These are phyloP conservation scores for Trichogramma pretiosum DNA, from an alignment of 1,140 invertebrate species.

Conservation along the genomic window DNA sequence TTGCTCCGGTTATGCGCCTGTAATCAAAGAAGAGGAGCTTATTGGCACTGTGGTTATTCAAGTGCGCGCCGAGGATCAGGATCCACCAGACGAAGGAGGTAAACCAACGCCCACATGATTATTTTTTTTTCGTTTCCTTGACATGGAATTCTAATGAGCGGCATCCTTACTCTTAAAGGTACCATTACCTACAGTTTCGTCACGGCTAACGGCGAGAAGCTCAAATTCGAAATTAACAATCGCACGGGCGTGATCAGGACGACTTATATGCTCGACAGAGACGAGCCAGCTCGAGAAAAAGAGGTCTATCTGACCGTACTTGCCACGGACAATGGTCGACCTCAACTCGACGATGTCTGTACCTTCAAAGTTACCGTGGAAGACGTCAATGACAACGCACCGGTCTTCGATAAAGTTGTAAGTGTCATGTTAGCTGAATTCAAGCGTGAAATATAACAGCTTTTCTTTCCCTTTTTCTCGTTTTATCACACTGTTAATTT, in stretches of 20 bases:
- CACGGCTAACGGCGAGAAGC: slow-evolving; percentile 59
- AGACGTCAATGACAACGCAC: slow-evolving; percentile 81
- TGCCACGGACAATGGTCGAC: slow-evolving; percentile 77
- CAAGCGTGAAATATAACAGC: too few species aligned
- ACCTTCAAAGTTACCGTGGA: slow-evolving; percentile 77
- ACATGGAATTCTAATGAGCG: too few species aligned
- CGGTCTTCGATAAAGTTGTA: slow-evolving; percentile 76
- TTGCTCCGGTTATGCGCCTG: slow-evolving; percentile 59
- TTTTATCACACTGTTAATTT: too few species aligned
- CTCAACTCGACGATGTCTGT: slow-evolving; percentile 75
- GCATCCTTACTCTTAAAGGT: slow-evolving; percentile 23
- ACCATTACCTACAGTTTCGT: slow-evolving; percentile 74
- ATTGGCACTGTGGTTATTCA: slow-evolving; percentile 54
- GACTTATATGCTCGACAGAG: slow-evolving; percentile 68
- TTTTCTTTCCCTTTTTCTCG: too few species aligned
- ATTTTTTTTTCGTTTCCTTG: too few species aligned
- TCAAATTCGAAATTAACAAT: slow-evolving; percentile 70
- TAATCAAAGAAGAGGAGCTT: slow-evolving; percentile 58
- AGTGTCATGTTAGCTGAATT: slow-evolving; percentile 17
- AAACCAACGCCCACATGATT: too few species aligned
- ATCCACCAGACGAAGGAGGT: slow-evolving; percentile 65
- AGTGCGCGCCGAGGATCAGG: slow-evolving; percentile 51
- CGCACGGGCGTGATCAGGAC: slow-evolving; percentile 66
- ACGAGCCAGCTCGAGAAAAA: slow-evolving; percentile 77
- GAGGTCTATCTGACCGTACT: slow-evolving; percentile 71